Evolutionary conservation across 2,797 vertebrate species (phyloP).

Genomic region (Brachyrhaphis roseni): DNA sequence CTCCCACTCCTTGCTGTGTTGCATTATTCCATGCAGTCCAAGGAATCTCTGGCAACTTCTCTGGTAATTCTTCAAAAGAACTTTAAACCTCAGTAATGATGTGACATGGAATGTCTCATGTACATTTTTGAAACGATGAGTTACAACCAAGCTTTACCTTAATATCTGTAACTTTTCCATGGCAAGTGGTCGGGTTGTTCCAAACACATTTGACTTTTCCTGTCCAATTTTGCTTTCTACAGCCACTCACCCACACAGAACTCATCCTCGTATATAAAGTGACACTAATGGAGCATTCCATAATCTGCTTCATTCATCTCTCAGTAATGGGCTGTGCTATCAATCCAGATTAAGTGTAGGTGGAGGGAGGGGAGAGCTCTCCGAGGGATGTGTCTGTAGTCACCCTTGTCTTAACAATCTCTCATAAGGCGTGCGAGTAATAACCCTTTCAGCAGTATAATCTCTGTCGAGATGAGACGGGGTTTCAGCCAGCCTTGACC

Average conservation of each 20-base stretch:
- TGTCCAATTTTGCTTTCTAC: slow-evolving; percentile 13
- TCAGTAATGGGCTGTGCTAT: slow-evolving; percentile 73
- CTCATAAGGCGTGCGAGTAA: slow-evolving; percentile 65
- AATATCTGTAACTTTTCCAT: slow-evolving; percentile 34
- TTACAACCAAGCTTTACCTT: neutral
- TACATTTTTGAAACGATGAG: neutral
- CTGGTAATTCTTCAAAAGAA: neutral
- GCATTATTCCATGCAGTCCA: neutral
- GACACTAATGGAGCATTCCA: slow-evolving; percentile 75
- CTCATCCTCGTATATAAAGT: slow-evolving; percentile 64
- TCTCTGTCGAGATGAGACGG: slow-evolving; percentile 62
- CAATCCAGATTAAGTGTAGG: slow-evolving; percentile 50
- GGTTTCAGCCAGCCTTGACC: slow-evolving; percentile 71
- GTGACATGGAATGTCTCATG: neutral
- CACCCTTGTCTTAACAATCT: slow-evolving; percentile 52
- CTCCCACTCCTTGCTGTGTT: neutral
- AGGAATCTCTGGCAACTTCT: neutral
- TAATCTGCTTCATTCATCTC: slow-evolving; percentile 76
- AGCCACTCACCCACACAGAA: slow-evolving; percentile 28
- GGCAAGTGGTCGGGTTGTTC: slow-evolving; percentile 37
- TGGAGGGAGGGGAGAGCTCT: neutral
- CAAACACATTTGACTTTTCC: slow-evolving; percentile 34
- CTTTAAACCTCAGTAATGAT: neutral
- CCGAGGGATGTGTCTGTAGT: slow-evolving; percentile 44
- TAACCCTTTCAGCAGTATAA: slow-evolving; percentile 64